Percentiles rank a stretch among this genome's conserved stretches.
phyloP scores from a whole-genome alignment of 35 echinoderm and acorn worm genomes.

The Lytechinus pictus region DNA sequence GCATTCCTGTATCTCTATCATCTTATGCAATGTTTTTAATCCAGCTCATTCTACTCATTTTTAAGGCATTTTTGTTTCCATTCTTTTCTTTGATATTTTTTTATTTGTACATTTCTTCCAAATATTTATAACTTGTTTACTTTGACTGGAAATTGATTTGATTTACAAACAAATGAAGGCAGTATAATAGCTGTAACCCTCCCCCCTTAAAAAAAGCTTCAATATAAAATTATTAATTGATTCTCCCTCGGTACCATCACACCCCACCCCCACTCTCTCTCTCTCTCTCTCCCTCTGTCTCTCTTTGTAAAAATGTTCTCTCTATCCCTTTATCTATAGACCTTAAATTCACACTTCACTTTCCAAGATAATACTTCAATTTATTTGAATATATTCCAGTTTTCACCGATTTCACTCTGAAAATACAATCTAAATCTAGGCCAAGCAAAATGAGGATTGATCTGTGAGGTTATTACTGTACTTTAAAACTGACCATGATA shows the following conservation, averaged over 20 bases:
- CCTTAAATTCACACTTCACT: background rate
- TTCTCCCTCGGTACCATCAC: no score
- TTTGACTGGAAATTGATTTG: no score
- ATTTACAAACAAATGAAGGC: no score
- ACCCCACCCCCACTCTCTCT: background rate
- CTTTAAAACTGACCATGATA: background rate
- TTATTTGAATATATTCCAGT: background rate
- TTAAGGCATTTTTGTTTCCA: background rate
- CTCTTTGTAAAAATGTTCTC: background rate
- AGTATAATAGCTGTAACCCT: no score
- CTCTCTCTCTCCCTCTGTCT: no score
- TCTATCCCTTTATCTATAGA: background rate
- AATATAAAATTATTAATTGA: no score
- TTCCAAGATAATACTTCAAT: background rate
- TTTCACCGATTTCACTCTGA: background rate
- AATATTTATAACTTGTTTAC: background rate
- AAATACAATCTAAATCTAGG: slow-evolving; percentile 6
- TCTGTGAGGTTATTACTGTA: slow-evolving; percentile 18
- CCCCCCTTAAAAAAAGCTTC: no score
- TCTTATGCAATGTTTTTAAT: no score
- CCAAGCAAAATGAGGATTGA: slow-evolving; percentile 11
- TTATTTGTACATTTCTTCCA: background rate
- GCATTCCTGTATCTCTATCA: background rate
- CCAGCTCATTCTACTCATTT: no score
- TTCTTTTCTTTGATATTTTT: background rate